Conservation (phyloP, 2,888 invertebrate genomes). For the Synergus itoensis region DNA sequence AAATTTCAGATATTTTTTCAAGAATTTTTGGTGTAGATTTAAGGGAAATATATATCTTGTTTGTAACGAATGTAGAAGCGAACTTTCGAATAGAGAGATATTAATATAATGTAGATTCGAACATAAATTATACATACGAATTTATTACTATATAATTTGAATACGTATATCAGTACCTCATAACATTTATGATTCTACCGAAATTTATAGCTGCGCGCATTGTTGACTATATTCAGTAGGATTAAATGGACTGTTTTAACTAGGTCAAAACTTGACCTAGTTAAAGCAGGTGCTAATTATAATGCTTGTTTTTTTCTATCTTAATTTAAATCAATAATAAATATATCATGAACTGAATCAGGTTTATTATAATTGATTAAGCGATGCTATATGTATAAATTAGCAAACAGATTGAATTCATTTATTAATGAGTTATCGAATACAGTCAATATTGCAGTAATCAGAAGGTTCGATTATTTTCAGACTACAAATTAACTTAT, state of each 20-base stretch:
- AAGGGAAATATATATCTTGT: not conserved
- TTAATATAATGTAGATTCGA: not conserved
- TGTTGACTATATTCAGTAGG: not conserved
- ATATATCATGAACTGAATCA: too few relatives aligned
- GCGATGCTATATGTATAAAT: too few relatives aligned
- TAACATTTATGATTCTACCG: not conserved
- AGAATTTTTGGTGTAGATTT: not conserved
- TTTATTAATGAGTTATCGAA: too few relatives aligned
- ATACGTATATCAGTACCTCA: not conserved
- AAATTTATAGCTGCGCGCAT: not conserved
- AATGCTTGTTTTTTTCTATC: not conserved
- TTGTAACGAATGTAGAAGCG: not conserved
- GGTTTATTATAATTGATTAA: too few relatives aligned
- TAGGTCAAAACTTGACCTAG: not conserved
- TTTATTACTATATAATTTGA: not conserved
- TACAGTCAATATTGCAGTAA: too few relatives aligned
- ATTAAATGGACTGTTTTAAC: not conserved
- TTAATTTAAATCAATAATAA: too few relatives aligned
- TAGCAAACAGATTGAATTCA: too few relatives aligned
- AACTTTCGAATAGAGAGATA: not conserved
- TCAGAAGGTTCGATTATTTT: too few relatives aligned
- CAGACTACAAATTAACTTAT: too few relatives aligned
- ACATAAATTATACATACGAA: not conserved
- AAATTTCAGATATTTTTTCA: not conserved
- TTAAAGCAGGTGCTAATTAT: not conserved